Evolutionary conservation across 2,113 vertebrate species (phyloP).

Genomic region (Halcyon senegalensis): DNA sequence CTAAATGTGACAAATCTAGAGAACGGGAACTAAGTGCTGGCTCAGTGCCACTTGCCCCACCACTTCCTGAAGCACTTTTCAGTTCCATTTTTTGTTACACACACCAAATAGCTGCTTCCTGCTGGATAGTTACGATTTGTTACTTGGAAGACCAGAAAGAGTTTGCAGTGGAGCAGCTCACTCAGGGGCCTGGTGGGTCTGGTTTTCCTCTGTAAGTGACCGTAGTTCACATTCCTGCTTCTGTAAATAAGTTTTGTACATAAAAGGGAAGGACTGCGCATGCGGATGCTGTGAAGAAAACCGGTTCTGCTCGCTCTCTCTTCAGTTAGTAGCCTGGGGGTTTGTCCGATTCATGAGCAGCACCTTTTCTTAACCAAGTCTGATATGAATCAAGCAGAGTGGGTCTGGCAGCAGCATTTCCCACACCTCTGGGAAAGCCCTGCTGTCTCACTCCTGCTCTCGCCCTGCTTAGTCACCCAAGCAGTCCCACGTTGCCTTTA

Average conservation of each 20-base stretch:
- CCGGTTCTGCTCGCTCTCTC: neutral
- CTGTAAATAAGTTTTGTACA: neutral
- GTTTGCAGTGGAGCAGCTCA: neutral
- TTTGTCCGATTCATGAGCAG: neutral
- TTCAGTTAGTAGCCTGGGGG: neutral
- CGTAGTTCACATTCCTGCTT: neutral
- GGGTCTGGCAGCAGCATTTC: neutral
- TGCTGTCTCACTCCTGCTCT: neutral
- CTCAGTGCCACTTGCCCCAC: neutral
- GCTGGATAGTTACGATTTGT: neutral
- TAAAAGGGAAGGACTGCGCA: neutral
- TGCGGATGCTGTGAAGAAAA: neutral
- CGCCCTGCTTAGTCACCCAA: neutral
- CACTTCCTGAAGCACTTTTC: neutral
- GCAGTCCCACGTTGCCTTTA: neutral
- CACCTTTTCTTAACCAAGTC: neutral
- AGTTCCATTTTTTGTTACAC: neutral
- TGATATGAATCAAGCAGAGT: neutral
- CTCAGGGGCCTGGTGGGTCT: neutral
- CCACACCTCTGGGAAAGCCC: neutral
- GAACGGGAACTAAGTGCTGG: neutral
- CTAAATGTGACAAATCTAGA: neutral
- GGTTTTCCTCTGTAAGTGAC: neutral
- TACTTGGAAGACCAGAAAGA: neutral
- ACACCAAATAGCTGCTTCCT: neutral